Conservation (phyloP, 2,888 invertebrate species). For the Drosophila bunnanda region DNA sequence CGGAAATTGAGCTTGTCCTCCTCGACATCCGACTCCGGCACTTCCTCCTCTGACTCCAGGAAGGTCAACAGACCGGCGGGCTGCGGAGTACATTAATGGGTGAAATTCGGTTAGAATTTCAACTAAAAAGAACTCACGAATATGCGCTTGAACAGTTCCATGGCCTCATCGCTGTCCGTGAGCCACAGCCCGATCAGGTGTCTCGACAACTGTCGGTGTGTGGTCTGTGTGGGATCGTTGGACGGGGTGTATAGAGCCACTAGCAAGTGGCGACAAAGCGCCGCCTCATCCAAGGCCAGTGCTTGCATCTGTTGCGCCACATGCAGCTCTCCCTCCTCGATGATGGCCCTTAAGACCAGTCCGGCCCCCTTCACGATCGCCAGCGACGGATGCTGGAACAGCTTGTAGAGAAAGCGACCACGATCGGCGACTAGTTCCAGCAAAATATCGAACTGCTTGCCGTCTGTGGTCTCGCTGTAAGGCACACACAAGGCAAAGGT, state of each 20-base stretch:
- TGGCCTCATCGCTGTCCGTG: slow-evolving; percentile 96
- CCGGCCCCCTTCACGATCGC: slow-evolving; percentile 99
- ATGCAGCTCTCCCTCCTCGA: slow-evolving; percentile 97
- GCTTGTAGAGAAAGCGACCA: slow-evolving; percentile 95
- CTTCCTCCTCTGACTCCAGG: slow-evolving; percentile 93
- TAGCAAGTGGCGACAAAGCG: slow-evolving; percentile 95
- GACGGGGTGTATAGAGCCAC: slow-evolving; percentile 94
- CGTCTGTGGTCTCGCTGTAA: slow-evolving; percentile 99
- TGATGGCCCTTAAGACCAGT: slow-evolving; percentile 97
- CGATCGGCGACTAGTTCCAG: slow-evolving; percentile 96
- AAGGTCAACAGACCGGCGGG: slow-evolving; percentile 96
- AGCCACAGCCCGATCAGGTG: slow-evolving; percentile 98
- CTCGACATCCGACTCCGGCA: slow-evolving; percentile 87
- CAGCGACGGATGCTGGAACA: slow-evolving; percentile 95
- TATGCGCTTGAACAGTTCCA: slow-evolving; percentile 93
- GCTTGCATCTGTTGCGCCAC: slow-evolving; percentile 98
- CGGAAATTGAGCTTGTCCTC: slow-evolving; percentile 91
- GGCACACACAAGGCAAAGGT: slow-evolving; percentile 99
- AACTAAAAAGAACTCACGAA: slow-evolving; percentile 87
- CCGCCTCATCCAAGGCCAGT: slow-evolving; percentile 97
- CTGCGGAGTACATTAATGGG: slow-evolving; percentile 85
- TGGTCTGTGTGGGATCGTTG: slow-evolving; percentile 92
- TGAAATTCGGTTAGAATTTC: background rate
- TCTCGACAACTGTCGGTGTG: slow-evolving; percentile 95
- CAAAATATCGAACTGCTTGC: slow-evolving; percentile 96